Evolutionary conservation across 2,888 invertebrate species (phyloP).

Genomic region (Griposia aprilina): DNA sequence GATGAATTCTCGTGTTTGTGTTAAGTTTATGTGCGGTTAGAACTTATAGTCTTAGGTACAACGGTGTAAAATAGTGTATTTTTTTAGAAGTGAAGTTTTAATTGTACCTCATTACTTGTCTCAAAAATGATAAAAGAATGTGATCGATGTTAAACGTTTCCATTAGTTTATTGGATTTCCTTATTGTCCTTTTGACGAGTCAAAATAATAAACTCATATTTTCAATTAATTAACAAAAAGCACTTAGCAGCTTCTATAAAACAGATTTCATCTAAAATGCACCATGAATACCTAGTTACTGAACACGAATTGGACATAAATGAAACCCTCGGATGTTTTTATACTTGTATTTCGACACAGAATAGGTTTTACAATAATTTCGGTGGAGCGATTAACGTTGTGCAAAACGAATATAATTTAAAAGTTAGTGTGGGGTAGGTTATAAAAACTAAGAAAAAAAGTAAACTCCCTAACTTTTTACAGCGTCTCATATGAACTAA

Average conservation of each 20-base stretch:
- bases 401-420: no score
- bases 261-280: background rate
- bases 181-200: background rate
- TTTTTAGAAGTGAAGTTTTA: background rate
- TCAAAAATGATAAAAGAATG: background rate
- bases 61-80: background rate
- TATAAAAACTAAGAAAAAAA: no score
- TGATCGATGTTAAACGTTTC: background rate
- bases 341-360: no score
- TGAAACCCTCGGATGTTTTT: no score
- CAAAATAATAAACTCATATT: background rate
- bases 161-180: background rate
- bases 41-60: background rate
- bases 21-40: background rate
- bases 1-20: conserved; percentile 10
- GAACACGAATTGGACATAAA: no score
- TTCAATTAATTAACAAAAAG: background rate
- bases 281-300: no score
- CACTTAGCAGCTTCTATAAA: background rate
- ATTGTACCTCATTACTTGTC: background rate
- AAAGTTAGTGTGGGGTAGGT: no score
- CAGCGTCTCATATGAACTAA: no score
- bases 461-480: no score
- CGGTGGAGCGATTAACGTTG: no score
- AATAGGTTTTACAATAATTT: no score